phyloP scores from a whole-genome alignment of 2,888 invertebrate species.

The Ecdyonurus torrentis region DNA sequence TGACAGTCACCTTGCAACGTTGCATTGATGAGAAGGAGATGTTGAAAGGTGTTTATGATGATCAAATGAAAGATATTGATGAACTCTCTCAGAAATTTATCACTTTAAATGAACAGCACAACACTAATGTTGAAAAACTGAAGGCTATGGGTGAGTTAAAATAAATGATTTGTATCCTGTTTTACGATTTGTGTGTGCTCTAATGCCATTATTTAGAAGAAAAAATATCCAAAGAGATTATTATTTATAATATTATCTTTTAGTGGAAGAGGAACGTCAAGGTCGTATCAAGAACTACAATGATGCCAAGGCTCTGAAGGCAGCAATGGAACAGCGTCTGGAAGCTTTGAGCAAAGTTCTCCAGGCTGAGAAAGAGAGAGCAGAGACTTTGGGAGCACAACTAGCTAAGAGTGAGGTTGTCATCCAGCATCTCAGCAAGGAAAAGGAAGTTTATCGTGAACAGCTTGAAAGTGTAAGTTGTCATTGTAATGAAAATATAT shows the following conservation, averaged over 20 bases:
- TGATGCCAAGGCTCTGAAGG: constrained; percentile 6
- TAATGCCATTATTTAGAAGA: no score
- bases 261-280: constrained; percentile 5
- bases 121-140: constrained; percentile 1
- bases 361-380: neutral
- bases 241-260: neutral
- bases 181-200: no score
- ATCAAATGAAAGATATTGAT: constrained; percentile 3
- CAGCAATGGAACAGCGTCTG: neutral
- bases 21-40: constrained; percentile 7
- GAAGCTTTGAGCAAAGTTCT: constrained; percentile 1
- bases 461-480: neutral
- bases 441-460: neutral
- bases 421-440: neutral
- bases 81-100: neutral
- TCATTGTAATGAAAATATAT: neutral
- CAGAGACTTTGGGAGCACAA: neutral
- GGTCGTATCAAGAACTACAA: neutral
- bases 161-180: no score
- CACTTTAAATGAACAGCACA: neutral
- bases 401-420: neutral
- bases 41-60: constrained; percentile 1
- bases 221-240: neutral
- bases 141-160: constrained; percentile 1
- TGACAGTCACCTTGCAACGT: constrained; percentile 2